These are phyloP conservation scores for Melinopterus prodromus DNA, from an alignment of 2,888 invertebrate genomes.

Conservation along the genomic window DNA sequence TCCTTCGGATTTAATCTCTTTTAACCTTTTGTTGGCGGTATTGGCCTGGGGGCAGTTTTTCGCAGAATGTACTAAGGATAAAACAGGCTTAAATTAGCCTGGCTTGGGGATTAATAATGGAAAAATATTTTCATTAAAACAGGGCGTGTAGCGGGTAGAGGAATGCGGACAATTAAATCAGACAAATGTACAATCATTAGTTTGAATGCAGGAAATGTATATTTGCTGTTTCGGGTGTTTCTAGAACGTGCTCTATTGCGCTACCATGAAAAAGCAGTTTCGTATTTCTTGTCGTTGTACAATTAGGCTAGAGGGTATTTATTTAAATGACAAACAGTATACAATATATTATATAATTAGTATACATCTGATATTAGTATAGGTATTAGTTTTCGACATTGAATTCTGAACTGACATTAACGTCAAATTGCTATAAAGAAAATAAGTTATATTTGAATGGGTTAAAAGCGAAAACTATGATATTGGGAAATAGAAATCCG, in stretches of 20 bases:
- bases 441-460: no score
- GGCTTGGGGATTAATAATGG: not conserved
- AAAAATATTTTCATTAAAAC: constrained; percentile 1
- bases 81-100: not conserved
- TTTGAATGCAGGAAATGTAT: not conserved
- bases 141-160: not conserved
- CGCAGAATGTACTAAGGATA: not conserved
- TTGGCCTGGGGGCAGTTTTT: not conserved
- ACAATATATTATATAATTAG: no score
- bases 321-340: not conserved
- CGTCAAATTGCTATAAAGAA: no score
- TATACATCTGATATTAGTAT: no score
- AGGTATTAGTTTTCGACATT: no score
- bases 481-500: no score
- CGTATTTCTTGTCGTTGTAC: not conserved
- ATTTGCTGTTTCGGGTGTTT: not conserved
- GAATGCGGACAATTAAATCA: not conserved
- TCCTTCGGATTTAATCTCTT: not conserved
- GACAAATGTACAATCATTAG: not conserved
- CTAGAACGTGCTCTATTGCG: not conserved
- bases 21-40: not conserved
- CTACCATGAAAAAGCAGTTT: not conserved
- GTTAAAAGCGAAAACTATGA: no score
- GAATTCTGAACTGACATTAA: no score
- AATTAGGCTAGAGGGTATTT: not conserved